Percentiles rank a stretch among this genome's conserved stretches.
Conservation (phyloP, 2,797 vertebrate genomes). For the Enteromius paludinosus region DNA sequence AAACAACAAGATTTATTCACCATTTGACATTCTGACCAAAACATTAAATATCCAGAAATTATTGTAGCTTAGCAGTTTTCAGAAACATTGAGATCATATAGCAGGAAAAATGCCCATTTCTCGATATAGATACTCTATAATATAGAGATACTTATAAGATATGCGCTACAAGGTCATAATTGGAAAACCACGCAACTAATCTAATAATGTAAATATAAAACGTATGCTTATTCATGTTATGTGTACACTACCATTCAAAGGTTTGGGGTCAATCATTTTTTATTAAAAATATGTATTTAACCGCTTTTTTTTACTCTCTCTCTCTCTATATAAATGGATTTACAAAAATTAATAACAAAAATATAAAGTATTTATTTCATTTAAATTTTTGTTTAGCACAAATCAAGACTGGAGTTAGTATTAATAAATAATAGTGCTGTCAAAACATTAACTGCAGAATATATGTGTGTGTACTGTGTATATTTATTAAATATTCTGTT, state of each 20-base stretch:
- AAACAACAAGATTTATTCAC: background rate
- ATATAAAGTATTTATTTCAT: too few species aligned
- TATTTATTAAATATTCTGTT: too few species aligned
- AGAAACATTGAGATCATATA: conserved; percentile 2
- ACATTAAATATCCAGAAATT: background rate
- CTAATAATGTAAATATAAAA: background rate
- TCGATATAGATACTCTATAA: too few species aligned
- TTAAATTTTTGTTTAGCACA: too few species aligned
- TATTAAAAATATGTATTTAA: background rate
- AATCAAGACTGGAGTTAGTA: too few species aligned
- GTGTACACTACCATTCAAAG: background rate
- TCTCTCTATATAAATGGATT: too few species aligned
- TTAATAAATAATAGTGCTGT: too few species aligned
- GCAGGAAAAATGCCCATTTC: background rate
- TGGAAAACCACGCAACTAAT: background rate
- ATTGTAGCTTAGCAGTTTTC: background rate
- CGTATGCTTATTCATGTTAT: background rate
- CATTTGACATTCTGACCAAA: background rate
- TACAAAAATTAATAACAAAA: too few species aligned
- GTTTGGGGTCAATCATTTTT: background rate
- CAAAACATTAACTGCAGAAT: too few species aligned
- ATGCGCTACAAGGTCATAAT: background rate
- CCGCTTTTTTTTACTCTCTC: background rate
- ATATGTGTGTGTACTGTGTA: too few species aligned
- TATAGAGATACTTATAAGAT: conserved; percentile 28